Conservation (phyloP, 2,797 vertebrate genomes). For the Cossypha polioptera region DNA sequence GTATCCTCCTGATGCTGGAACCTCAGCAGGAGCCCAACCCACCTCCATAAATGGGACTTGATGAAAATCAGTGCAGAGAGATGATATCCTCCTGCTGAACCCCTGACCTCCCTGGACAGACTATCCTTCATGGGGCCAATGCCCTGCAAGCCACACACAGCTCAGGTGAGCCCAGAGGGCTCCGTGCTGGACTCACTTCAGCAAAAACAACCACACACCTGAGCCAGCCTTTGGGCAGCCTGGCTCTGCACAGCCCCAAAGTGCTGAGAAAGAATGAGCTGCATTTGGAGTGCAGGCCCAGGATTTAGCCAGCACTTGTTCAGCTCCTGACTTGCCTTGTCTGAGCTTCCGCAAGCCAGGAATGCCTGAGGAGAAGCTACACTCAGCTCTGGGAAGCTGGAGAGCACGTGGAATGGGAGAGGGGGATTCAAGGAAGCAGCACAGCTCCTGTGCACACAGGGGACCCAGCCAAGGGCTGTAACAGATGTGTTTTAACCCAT, state of each 20-base stretch:
- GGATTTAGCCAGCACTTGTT: not conserved
- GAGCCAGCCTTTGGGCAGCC: not conserved
- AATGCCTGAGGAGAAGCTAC: constrained; percentile 1
- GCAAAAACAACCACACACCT: not conserved
- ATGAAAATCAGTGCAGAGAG: not conserved
- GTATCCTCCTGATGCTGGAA: not conserved
- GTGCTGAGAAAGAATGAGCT: not conserved
- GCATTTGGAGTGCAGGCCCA: not conserved
- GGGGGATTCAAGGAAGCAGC: constrained; percentile 21
- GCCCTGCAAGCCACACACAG: not conserved
- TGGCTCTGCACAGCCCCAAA: not conserved
- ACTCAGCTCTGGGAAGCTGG: not conserved
- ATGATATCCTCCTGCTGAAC: not conserved
- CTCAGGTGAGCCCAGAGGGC: not conserved
- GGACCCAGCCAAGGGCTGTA: constrained; percentile 27
- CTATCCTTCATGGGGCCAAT: not conserved
- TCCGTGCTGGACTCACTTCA: not conserved
- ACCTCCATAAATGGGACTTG: not conserved
- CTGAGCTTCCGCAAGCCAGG: not conserved
- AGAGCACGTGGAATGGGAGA: not conserved
- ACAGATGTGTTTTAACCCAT: constrained; percentile 57
- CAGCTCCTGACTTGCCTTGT: not conserved
- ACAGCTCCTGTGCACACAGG: constrained; percentile 40
- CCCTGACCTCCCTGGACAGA: not conserved
- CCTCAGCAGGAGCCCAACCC: not conserved